Base-by-base conservation (phyloP, 1,140 invertebrate genomes). In the Drosophila sucinea region DNA sequence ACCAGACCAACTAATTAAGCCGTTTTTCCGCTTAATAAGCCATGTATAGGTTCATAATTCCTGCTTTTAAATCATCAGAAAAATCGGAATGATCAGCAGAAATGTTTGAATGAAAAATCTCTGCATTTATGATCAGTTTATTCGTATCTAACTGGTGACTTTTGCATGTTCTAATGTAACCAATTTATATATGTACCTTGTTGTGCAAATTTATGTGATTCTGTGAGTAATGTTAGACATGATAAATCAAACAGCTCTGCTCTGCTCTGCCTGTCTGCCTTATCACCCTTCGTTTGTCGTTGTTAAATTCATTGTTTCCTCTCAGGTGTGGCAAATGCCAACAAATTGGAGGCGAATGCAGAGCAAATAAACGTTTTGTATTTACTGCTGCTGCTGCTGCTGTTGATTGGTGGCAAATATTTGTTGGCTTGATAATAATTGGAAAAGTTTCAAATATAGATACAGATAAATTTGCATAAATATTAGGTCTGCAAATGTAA, bases 371-470 rank as follows among this genome's bases (percentile, higher is more conserved):
- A 25, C 17, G 7, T 35, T 58, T 58, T 58, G 17, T 58, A 38
- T 58, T 58, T 58, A 32, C 56, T 25, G 3, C 29, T 25, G 32
- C 56, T 8, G 2, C 6, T 58, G 32, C 33, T 58, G 7, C 4
- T 33, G 11, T 23, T 58, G 56, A 58, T 58, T 58, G 56, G 6
- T 58, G 8, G 2, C 32, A 38, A 58, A 58, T 58, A 58, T 58
- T 58, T 58, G 32, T 35, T 58, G 11, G 44, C 25, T 7, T 25
- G 7, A 23, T 58, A 58, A 58, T 58, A 58, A 51, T 51, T 25
- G 44, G 7, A 47, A 51, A 25, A 10, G 4, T 10, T 51, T 27
- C 23, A 27, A 51, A 51, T 51, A 27, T 6, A 27, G 25, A 51
- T 23, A 47, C 17, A 47, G 3, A 35, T 17, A 41, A 41, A 41